Evolutionary conservation across 2,113 vertebrate species (phyloP).

Genomic region (Xiphophorus couchianus): DNA sequence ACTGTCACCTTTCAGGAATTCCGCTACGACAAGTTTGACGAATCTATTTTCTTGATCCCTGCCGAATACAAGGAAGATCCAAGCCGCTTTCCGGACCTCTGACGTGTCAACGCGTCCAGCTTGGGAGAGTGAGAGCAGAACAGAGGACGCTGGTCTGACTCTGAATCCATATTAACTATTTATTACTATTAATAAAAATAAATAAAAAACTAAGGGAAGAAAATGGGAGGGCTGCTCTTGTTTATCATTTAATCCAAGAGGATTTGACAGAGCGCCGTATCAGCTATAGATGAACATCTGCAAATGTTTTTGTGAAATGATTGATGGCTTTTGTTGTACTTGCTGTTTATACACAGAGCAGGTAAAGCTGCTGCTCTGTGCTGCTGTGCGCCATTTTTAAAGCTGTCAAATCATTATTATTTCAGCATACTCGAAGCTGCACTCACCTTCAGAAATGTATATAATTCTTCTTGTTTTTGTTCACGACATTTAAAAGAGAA

Average conservation of each 20-base stretch:
- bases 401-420: slow-evolving; percentile 19
- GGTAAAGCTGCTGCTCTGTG: slow-evolving; percentile 38
- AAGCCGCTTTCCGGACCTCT: slow-evolving; percentile 95
- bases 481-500: slow-evolving; percentile 34
- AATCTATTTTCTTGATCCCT: slow-evolving; percentile 90
- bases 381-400: slow-evolving; percentile 55
- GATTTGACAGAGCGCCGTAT: slow-evolving; percentile 40
- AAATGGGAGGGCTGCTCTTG: slow-evolving; percentile 10
- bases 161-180: slow-evolving; percentile 34
- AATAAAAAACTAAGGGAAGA: background rate
- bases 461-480: slow-evolving; percentile 45
- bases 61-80: slow-evolving; percentile 94
- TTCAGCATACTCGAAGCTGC: slow-evolving; percentile 41
- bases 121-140: slow-evolving; percentile 2
- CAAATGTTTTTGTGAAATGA: slow-evolving; percentile 38
- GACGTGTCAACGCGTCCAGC: slow-evolving; percentile 40
- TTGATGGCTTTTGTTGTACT: slow-evolving; percentile 46
- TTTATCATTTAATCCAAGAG: slow-evolving; percentile 52
- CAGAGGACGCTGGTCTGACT: slow-evolving; percentile 38
- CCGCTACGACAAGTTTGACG: slow-evolving; percentile 89
- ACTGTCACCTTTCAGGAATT: slow-evolving; percentile 99
- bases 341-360: slow-evolving; percentile 41
- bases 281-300: slow-evolving; percentile 7
- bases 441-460: slow-evolving; percentile 58
- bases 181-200: background rate